A percentile compares a stretch with the other conserved stretches of the same genome.
phyloP scores from a whole-genome alignment of 2,797 vertebrate species.

The Urocyon cinereoargenteus region DNA sequence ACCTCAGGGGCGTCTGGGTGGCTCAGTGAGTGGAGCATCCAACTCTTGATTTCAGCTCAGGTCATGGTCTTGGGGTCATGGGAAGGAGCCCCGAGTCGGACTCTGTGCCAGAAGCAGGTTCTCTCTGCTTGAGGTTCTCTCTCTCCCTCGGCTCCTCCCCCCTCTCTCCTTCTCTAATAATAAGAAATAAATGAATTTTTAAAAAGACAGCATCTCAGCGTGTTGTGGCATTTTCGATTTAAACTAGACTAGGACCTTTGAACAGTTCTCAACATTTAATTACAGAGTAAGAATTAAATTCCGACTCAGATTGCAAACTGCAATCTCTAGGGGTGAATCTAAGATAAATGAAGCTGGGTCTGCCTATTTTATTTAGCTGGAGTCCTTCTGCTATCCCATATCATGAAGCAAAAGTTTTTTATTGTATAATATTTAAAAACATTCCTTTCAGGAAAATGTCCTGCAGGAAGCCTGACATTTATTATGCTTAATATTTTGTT shows the following conservation, averaged over 20 bases:
- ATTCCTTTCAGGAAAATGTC: background rate
- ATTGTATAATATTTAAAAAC: background rate
- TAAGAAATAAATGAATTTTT: background rate
- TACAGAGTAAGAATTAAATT: background rate
- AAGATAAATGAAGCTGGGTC: background rate
- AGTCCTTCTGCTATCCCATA: background rate
- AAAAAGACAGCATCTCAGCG: background rate
- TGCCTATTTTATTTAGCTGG: background rate
- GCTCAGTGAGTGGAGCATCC: background rate
- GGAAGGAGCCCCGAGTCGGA: background rate
- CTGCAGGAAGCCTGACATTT: background rate
- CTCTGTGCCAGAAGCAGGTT: background rate
- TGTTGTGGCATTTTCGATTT: background rate
- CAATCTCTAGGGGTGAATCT: background rate
- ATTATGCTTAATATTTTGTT: background rate
- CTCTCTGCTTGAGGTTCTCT: background rate
- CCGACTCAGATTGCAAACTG: background rate
- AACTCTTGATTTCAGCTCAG: background rate
- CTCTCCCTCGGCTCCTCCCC: background rate
- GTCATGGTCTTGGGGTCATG: background rate
- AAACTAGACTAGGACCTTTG: conserved; percentile 2
- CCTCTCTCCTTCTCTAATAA: background rate
- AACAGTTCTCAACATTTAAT: conserved; percentile 6
- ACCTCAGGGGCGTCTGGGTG: background rate
- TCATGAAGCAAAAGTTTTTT: background rate